phyloP scores from a whole-genome alignment of 2,888 invertebrate genomes.

The Litoditis marina region DNA sequence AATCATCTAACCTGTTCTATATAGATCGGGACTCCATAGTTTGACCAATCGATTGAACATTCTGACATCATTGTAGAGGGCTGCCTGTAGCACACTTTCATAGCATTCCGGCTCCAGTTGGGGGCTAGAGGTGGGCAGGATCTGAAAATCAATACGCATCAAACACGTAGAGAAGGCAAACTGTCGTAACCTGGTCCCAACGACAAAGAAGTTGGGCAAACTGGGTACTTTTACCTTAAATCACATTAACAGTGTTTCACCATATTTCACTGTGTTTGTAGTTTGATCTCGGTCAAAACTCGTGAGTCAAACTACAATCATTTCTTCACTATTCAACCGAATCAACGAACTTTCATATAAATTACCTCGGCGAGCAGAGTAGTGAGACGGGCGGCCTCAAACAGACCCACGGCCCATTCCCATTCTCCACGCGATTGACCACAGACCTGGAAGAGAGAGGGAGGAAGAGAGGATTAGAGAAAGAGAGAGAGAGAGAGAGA shows the following conservation, averaged over 20 bases:
- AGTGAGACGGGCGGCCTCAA: constrained; percentile 39
- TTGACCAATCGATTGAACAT: constrained; percentile 49
- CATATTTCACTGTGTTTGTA: no score
- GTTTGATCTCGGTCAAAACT: no score
- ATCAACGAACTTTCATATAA: no score
- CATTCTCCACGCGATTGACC: constrained; percentile 52
- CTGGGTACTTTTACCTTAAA: background rate
- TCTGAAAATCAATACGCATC: constrained; percentile 30
- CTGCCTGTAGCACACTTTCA: constrained; percentile 41
- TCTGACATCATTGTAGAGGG: constrained; percentile 35
- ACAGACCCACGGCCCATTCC: constrained; percentile 56
- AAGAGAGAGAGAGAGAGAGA: no score
- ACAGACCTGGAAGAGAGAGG: constrained; percentile 34
- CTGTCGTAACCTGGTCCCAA: no score
- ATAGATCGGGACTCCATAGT: constrained; percentile 55
- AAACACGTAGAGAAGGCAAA: constrained; percentile 2
- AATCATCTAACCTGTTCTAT: constrained; percentile 36
- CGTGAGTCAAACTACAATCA: no score
- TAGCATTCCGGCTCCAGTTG: constrained; percentile 59
- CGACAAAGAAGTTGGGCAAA: no score
- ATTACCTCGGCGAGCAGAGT: constrained; percentile 36
- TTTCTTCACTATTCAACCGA: no score
- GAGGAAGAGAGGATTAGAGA: background rate
- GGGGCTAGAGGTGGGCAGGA: constrained; percentile 52
- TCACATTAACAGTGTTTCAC: no score